These are phyloP conservation scores for Malurus alboscapulatus DNA, from an alignment of 2,113 vertebrate genomes.

Conservation along the genomic window DNA sequence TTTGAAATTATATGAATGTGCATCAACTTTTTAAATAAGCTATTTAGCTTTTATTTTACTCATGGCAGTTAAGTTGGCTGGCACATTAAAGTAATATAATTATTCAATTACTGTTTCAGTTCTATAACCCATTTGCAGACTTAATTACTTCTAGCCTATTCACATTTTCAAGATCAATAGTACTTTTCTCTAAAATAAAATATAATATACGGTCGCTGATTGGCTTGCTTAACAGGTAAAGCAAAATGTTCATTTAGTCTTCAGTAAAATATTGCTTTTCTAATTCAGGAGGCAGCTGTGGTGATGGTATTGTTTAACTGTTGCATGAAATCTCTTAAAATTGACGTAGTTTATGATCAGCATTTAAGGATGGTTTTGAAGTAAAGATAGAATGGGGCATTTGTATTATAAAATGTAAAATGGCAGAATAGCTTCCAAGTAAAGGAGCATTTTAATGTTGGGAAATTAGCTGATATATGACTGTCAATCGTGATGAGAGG, in stretches of 20 bases:
- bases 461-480: not conserved
- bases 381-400: not conserved
- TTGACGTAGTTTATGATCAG: not conserved
- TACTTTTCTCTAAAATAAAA: slow-evolving; percentile 34
- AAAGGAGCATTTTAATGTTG: not conserved
- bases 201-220: not conserved
- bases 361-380: not conserved
- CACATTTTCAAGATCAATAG: slow-evolving; percentile 53
- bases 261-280: not conserved
- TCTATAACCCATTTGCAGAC: slow-evolving; percentile 39
- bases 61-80: not conserved
- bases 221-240: slow-evolving; percentile 1
- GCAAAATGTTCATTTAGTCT: not conserved
- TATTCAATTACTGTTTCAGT: slow-evolving; percentile 55
- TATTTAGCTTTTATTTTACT: slow-evolving; percentile 38
- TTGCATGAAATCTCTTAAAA: not conserved
- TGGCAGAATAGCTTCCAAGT: not conserved
- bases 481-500: fast-evolving
- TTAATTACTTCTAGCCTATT: slow-evolving; percentile 50
- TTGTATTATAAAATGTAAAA: not conserved
- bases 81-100: slow-evolving; percentile 52
- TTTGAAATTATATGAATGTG: not conserved
- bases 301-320: not conserved
- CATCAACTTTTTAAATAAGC: not conserved
- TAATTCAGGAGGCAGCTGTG: not conserved